Base-by-base conservation (phyloP, 2,797 vertebrate species). In the Melanotaenia parkinsoni region DNA sequence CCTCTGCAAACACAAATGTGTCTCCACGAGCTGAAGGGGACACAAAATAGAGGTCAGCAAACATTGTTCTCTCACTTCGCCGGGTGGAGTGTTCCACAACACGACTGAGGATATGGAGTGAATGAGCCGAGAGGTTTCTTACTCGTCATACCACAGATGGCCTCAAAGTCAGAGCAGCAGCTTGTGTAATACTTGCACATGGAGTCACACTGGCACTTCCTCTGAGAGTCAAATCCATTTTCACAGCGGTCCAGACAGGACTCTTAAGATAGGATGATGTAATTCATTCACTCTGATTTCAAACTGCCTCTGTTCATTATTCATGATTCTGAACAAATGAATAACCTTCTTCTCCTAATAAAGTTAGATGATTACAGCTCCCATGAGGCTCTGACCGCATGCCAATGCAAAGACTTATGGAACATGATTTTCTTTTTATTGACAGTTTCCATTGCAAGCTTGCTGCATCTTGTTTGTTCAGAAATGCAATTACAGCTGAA, bases 151-250 rank as follows among this genome's bases (percentile, higher is more conserved):
- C 92, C 94, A 86, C 98, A 99, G 68, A 77, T 74, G 0, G 63
- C 73, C 60, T 91, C 57, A 33, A 95, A 98, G 89, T 99, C 98
- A 0, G 35, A 70, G 70, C 98, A 99, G 91, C 98, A 99, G 92
- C 97, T 99, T 86, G 92, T 87, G 92, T 99, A 99, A 85, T 98
- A 98, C 45, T 93, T 37, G 70, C 98, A 99, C 88, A 98, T 94
- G 6, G 94, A 92, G 38, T 99, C 98, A 18, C 98, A 99, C 88
- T 99, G 98, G 85, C 97, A 99, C 56, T 76, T 94, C 90, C 12
- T 94, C 70, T 26, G 56, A 0, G 77, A 30, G 0, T 95, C 82
- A 24, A 97, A 99, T 37, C 95, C 96, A 18, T 93, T 91, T 0
- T 95, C 93, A 3, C 98, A 99, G 80, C 93, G 96, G 7, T 83